Base-by-base conservation (phyloP, 2,113 vertebrate genomes). In the Paracanthobrama guichenoti region DNA sequence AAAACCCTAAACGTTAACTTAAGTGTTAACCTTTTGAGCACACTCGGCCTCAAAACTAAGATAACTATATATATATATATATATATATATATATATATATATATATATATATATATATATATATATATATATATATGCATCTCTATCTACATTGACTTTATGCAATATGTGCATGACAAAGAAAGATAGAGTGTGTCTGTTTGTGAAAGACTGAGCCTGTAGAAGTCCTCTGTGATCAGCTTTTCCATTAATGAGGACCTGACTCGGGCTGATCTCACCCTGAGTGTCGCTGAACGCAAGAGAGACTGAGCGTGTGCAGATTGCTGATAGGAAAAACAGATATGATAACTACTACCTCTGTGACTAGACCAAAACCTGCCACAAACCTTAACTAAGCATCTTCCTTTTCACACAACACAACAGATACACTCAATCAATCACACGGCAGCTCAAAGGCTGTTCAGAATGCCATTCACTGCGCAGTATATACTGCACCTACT, bases 271-370 rank as follows among this genome's bases (percentile, higher is more conserved):
- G 24, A 10, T 73, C 71, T 73, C 44, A 73, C 44, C 71, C 13
- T 26, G 39, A 44, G 42, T 44, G 22, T 11, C 8, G 42, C 42
- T 72, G 71, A 44, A 48, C 2, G 3, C 31, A 39, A 28, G 13
- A 74, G 44, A 74, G 46, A 16, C 44, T 28, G 44, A 74, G 13
- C 46, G 44, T 50, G 72, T 74, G 72, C 26, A 50, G 72, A 53
- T 28, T 74, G 46, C n/a, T 50, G 72, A 28, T 50, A 4, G 72
- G 1, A n/a, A n/a, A n/a, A n/a, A 28, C 42, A 50, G n/a, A n/a
- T n/a, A n/a, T n/a, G n/a, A n/a, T 28, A 53, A 69, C 66, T 69
- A 42, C 35, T 20, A 69, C 66, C 66, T 69, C 66, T 69, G 35
- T 42, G 66, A 69, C 10, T 50, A 53, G 71, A 48, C 71, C n/a